Conservation (phyloP, 2,113 vertebrate species). For the Nerophis ophidion region DNA sequence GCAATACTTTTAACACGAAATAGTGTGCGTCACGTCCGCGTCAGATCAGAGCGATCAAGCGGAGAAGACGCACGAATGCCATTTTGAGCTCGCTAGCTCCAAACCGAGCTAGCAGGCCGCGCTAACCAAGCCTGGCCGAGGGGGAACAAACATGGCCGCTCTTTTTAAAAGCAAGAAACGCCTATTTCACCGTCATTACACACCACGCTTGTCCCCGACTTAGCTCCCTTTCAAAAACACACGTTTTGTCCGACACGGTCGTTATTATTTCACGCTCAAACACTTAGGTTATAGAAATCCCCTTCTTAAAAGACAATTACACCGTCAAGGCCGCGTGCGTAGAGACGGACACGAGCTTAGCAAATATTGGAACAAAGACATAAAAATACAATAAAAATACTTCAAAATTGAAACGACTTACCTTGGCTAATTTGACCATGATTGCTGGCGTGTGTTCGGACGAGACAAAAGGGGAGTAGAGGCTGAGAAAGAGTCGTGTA, state of each 20-base stretch:
- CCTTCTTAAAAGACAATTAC: constrained; percentile 16
- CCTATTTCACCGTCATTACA: background rate
- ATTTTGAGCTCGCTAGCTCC: constrained; percentile 32
- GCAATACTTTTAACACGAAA: no score
- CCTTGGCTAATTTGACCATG: constrained; percentile 77
- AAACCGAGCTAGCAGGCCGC: constrained; percentile 31
- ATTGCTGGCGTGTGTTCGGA: constrained; percentile 49
- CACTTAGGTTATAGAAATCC: accelerated
- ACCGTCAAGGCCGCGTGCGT: constrained; percentile 36
- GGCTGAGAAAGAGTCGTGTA: constrained; percentile 13
- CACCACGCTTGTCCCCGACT: background rate
- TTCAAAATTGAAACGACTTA: constrained; percentile 31
- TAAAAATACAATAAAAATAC: no score
- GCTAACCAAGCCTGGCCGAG: constrained; percentile 1
- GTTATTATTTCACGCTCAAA: background rate
- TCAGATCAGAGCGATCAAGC: background rate
- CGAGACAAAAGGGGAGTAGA: constrained; percentile 36
- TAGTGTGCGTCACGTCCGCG: background rate
- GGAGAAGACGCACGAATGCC: constrained; percentile 45
- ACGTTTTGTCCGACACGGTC: background rate
- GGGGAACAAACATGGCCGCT: constrained; percentile 57
- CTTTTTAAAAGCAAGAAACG: background rate
- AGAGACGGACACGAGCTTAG: constrained; percentile 17
- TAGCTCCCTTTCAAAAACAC: no score
- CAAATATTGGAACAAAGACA: background rate